Percentiles rank a stretch among this genome's conserved stretches.
phyloP scores from a whole-genome alignment of 64 coral and sea anemone genomes.

The Porites lutea region DNA sequence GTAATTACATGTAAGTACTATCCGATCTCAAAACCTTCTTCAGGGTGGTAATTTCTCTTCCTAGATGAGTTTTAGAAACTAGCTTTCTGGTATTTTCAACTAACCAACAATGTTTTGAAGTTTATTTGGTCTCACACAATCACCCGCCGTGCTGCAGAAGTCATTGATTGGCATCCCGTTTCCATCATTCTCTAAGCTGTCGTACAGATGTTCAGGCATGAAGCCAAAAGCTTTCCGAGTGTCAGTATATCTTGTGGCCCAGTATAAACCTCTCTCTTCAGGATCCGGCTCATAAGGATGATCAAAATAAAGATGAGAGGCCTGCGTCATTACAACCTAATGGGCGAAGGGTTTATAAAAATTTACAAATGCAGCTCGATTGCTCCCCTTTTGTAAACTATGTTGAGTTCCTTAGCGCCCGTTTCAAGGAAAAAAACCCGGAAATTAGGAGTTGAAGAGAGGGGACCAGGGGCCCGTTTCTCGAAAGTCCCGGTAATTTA shows the following conservation, averaged over 20 bases:
- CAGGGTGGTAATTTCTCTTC: too few species aligned
- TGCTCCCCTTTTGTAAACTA: neutral
- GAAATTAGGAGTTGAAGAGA: too few species aligned
- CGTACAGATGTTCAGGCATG: slow-evolving; percentile 85
- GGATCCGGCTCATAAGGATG: slow-evolving; percentile 91
- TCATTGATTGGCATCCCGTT: slow-evolving; percentile 4
- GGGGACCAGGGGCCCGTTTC: neutral
- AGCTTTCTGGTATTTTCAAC: neutral
- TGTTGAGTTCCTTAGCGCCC: too few species aligned
- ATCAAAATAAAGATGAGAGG: slow-evolving; percentile 89
- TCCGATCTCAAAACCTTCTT: too few species aligned
- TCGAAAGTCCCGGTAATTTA: neutral
- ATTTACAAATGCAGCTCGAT: neutral
- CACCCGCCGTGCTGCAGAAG: slow-evolving; percentile 15
- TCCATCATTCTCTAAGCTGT: slow-evolving; percentile 43
- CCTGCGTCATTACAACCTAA: slow-evolving; percentile 86
- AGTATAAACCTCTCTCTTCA: slow-evolving; percentile 88
- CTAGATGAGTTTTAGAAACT: neutral
- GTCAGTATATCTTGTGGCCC: slow-evolving; percentile 89
- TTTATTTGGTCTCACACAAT: slow-evolving; percentile 41
- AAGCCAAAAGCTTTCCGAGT: slow-evolving; percentile 88
- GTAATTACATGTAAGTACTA: too few species aligned
- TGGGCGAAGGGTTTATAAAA: neutral
- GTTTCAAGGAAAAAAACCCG: too few species aligned
- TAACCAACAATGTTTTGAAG: slow-evolving; percentile 81